A percentile compares a stretch with the other conserved stretches of the same genome.
Evolutionary conservation across 2,797 vertebrate species (phyloP).

Genomic region (Morus bassanus): DNA sequence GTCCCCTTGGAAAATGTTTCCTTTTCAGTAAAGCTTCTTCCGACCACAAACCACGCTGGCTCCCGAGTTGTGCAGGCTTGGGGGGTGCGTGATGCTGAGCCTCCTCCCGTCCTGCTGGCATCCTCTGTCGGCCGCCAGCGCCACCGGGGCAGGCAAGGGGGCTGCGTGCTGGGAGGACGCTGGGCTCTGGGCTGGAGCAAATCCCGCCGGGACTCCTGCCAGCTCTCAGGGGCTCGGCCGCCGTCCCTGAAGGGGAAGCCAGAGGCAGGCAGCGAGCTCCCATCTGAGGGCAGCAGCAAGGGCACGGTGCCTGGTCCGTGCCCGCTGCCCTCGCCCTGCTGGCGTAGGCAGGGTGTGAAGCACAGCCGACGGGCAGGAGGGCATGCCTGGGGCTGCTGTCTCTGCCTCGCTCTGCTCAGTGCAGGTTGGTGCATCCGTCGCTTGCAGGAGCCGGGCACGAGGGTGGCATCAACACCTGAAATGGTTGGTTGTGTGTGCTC

Average conservation of each 20-base stretch:
- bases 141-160: background rate
- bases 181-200: fast-evolving
- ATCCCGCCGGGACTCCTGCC: background rate
- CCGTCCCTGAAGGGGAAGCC: background rate
- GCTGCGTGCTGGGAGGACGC: fast-evolving
- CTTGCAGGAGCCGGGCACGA: background rate
- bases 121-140: too few species aligned
- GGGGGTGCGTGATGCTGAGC: fast-evolving
- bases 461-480: background rate
- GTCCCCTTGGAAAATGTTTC: background rate
- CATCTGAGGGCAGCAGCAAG: background rate
- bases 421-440: fast-evolving
- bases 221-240: background rate
- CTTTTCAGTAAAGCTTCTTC: background rate
- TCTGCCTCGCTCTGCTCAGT: fast-evolving
- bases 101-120: background rate
- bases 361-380: background rate
- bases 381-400: background rate
- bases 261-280: background rate
- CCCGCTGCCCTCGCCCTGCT: background rate
- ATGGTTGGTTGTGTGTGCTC: fast-evolving
- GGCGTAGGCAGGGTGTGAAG: background rate
- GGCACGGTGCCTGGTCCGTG: too few species aligned
- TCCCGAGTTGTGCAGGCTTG: fast-evolving
- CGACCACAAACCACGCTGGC: fast-evolving